phyloP scores from a whole-genome alignment of 2,888 invertebrate genomes.

The Harpagoxenus sublaevis region DNA sequence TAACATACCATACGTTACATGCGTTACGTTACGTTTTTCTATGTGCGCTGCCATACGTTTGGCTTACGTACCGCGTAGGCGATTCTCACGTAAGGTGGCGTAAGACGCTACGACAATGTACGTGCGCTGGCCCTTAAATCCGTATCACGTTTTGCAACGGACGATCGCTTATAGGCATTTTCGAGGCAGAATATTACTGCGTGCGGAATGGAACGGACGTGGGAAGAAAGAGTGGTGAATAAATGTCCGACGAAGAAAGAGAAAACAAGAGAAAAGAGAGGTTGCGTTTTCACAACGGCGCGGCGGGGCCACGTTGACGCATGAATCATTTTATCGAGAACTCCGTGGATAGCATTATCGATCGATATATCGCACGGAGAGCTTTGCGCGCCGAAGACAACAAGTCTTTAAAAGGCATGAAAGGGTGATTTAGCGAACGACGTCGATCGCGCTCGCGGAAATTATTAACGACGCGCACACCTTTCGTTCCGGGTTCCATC shows the following conservation, averaged over 20 bases:
- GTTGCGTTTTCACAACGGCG: neutral
- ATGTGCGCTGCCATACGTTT: too few species aligned
- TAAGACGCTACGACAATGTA: too few species aligned
- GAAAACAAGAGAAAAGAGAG: neutral
- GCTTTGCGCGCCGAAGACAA: conserved; percentile 53
- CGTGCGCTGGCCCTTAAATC: neutral
- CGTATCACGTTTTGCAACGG: conserved; percentile 17
- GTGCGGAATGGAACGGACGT: conserved; percentile 15
- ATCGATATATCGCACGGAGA: conserved; percentile 31
- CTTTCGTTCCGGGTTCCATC: conserved; percentile 3
- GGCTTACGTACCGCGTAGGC: too few species aligned
- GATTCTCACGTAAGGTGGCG: too few species aligned
- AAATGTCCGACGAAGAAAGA: conserved; percentile 1
- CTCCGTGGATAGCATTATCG: conserved; percentile 52
- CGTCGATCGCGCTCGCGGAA: conserved; percentile 69
- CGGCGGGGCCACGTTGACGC: conserved; percentile 3
- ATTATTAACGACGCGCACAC: conserved; percentile 76
- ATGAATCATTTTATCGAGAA: conserved; percentile 52
- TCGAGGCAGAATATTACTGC: conserved; percentile 7
- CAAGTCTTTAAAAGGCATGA: conserved; percentile 68
- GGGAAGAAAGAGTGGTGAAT: conserved; percentile 11
- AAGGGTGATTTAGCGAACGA: conserved; percentile 76
- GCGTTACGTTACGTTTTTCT: too few species aligned
- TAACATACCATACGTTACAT: too few species aligned
- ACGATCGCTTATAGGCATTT: conserved; percentile 23